These are phyloP conservation scores for Pandion haliaetus DNA, from an alignment of 2,113 vertebrate species.

Conservation along the genomic window DNA sequence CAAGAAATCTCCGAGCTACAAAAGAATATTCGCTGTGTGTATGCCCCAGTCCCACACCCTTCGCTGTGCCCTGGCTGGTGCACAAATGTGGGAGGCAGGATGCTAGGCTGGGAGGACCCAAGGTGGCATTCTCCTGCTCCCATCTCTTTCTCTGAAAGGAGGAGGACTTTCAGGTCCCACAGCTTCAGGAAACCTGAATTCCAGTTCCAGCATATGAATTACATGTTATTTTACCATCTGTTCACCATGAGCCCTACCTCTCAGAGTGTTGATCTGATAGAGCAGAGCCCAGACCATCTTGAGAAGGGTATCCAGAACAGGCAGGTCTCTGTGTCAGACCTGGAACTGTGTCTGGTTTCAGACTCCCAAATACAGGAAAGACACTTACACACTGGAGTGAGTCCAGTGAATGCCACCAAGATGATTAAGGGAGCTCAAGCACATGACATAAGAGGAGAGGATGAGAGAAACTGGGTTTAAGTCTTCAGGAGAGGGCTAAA, in stretches of 20 bases:
- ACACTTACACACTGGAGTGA: background rate
- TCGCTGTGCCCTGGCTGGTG: background rate
- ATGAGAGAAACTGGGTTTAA: background rate
- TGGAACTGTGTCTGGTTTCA: background rate
- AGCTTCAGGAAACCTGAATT: background rate
- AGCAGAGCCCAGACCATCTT: background rate
- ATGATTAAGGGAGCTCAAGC: background rate
- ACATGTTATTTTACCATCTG: background rate
- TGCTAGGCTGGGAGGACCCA: background rate
- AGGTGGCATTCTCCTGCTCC: background rate
- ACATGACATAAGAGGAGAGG: background rate
- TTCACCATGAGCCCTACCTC: background rate
- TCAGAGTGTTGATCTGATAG: background rate
- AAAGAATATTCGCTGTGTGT: background rate
- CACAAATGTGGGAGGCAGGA: background rate
- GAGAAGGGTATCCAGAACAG: background rate
- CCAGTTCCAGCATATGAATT: background rate
- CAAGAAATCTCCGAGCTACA: background rate
- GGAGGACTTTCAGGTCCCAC: background rate
- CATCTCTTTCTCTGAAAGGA: background rate
- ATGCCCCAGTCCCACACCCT: background rate
- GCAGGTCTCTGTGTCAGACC: background rate
- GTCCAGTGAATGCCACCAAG: background rate
- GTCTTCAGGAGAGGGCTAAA: background rate
- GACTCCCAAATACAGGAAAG: background rate